Percentiles rank a stretch among this genome's conserved stretches.
These are phyloP conservation scores for Leptopilina drosophilae DNA, from an alignment of 2,888 invertebrate species.

Conservation along the genomic window DNA sequence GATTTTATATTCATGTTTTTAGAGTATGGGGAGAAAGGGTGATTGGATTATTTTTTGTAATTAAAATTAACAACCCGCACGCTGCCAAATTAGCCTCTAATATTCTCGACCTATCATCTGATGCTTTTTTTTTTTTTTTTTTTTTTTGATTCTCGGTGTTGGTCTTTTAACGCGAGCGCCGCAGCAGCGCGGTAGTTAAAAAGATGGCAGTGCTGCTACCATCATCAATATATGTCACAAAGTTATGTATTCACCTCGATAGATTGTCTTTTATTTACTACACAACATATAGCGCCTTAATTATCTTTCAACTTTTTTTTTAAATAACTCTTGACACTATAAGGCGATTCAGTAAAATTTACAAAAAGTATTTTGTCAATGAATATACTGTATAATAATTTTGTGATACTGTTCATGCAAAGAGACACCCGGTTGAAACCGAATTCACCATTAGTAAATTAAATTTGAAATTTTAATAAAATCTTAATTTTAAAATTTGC, in stretches of 20 bases:
- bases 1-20: not conserved
- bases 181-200: slow-evolving; percentile 68
- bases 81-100: slow-evolving; percentile 75
- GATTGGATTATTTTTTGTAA: slow-evolving; percentile 72
- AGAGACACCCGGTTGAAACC: not conserved
- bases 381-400: slow-evolving; percentile 1
- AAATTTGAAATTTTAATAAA: too few species aligned
- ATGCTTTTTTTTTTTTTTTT: slow-evolving; percentile 43
- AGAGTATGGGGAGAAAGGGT: slow-evolving; percentile 44
- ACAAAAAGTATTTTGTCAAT: not conserved
- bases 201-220: slow-evolving; percentile 69
- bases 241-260: slow-evolving; percentile 65
- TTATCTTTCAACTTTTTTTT: slow-evolving; percentile 69
- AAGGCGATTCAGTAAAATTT: too few species aligned
- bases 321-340: slow-evolving; percentile 10
- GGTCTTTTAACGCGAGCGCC: slow-evolving; percentile 55
- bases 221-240: slow-evolving; percentile 76
- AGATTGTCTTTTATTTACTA: slow-evolving; percentile 65
- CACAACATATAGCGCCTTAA: slow-evolving; percentile 71
- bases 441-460: too few species aligned
- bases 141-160: slow-evolving; percentile 47
- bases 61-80: slow-evolving; percentile 75
- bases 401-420: not conserved
- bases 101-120: slow-evolving; percentile 58
- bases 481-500: too few species aligned